These are phyloP conservation scores for Lutra lutra DNA, from an alignment of 2,797 vertebrate species.

Conservation along the genomic window DNA sequence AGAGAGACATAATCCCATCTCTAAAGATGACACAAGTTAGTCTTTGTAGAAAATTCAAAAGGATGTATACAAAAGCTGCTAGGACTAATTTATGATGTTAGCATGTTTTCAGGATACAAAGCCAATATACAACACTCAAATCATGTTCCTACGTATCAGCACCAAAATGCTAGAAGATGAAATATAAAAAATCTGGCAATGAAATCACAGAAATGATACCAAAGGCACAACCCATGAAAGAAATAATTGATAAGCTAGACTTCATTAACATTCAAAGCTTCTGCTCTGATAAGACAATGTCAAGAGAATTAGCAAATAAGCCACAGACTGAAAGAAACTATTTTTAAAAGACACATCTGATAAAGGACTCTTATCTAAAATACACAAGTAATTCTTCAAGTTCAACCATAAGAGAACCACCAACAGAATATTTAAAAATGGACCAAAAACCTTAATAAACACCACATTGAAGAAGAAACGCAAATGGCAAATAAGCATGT, in stretches of 20 bases:
- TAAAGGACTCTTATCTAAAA: background rate
- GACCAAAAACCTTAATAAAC: background rate
- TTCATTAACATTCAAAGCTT: background rate
- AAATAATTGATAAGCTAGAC: background rate
- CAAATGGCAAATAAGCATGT: background rate
- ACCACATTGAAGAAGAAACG: background rate
- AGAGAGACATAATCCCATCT: background rate
- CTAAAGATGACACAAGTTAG: background rate
- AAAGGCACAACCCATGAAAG: background rate
- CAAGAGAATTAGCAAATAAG: background rate
- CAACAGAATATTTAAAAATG: background rate
- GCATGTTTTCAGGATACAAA: background rate
- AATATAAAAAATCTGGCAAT: background rate
- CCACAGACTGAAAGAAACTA: background rate
- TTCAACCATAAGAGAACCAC: background rate
- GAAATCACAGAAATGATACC: background rate
- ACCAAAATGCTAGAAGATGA: background rate
- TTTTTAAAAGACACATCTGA: background rate
- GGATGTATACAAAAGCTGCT: background rate
- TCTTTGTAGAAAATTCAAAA: background rate
- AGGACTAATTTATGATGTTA: background rate
- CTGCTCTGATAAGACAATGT: background rate
- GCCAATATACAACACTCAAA: background rate
- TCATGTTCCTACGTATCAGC: background rate
- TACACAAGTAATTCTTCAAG: background rate